Evolutionary conservation across 2,113 vertebrate species (phyloP), one percentile per base, ranked within the genome.

Genomic region (Pogonocichla stellata): DNA sequence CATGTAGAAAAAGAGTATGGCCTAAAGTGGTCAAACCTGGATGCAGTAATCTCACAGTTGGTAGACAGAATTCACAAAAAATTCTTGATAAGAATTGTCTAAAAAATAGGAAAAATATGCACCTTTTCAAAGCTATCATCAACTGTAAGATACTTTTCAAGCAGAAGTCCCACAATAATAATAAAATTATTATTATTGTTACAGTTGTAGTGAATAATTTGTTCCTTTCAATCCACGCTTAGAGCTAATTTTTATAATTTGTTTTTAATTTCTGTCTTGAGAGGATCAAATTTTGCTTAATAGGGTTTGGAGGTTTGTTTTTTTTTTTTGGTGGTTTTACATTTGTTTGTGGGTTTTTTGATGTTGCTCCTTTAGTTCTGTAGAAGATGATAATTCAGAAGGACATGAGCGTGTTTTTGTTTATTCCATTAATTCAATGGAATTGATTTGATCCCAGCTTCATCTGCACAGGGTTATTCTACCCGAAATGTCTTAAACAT

Each of bases 391-490:
- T 66, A 57, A 43, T 92, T 78, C 38, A 43, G 43, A 80, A 58
- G 12, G n/a, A 50, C 13, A 13, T 0, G 0, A 61, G 10, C 8
- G 45, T 5, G 4, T 38, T 70, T 81, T 78, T 51, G 3, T 70
- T 79, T 54, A 43, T 85, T 91, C 31, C 9, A 14, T 79, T 66
- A 65, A 51, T 70, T 78, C 8, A 61, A 6, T 53, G 8, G 19
- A 56, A n/a, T 42, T 70, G 1, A 53, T 83, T 86, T 54, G 33
- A 72, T 60, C 6, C 6, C 22, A 64, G 1, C 5, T 80, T 77
- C 4, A 47, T 58, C 13, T 78, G 6, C 6, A 33, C 24, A 61
- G 6, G 1, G 3, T 79, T 79, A 29, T 29, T 82, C 31, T 70
- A 62, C 38, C 24, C 43, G 34, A 62, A 61, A 71, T 57, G 7